phyloP scores from a whole-genome alignment of 2,888 invertebrate genomes.

The Eumerus sabulonum region DNA sequence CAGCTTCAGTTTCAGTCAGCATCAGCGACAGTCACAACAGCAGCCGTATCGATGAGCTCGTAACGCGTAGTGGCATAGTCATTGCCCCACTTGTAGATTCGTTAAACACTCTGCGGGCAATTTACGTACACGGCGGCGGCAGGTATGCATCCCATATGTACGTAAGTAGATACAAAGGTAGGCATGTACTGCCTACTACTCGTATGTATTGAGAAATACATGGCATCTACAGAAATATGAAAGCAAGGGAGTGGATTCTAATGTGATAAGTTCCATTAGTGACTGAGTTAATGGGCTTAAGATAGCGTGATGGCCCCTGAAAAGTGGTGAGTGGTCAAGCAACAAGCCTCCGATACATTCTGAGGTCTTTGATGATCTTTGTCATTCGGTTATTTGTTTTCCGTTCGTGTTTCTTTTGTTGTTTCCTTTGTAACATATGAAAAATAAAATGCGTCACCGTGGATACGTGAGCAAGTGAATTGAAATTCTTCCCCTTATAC shows the following conservation, averaged over 20 bases:
- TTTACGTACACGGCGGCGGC: conserved; percentile 5
- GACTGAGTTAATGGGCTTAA: conserved; percentile 77
- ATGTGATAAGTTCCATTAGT: conserved; percentile 79
- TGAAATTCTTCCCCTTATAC: conserved; percentile 21
- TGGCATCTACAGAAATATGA: conserved; percentile 44
- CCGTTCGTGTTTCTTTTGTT: conserved; percentile 9
- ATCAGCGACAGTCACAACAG: not conserved
- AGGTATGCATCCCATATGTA: not conserved
- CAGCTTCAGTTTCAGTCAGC: not conserved
- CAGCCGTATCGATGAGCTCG: not conserved
- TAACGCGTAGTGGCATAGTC: conserved; percentile 39
- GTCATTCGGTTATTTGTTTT: conserved; percentile 49
- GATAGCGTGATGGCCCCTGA: conserved; percentile 68
- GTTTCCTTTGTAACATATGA: conserved; percentile 51
- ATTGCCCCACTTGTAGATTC: conserved; percentile 54
- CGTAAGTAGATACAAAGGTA: no score
- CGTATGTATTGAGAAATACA: no score
- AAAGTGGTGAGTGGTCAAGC: conserved; percentile 62
- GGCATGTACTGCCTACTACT: no score
- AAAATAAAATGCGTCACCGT: conserved; percentile 58
- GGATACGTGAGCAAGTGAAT: conserved; percentile 14
- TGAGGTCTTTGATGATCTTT: conserved; percentile 44
- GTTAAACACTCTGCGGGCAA: conserved; percentile 49
- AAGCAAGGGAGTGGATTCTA: conserved; percentile 63
- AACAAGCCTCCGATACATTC: conserved; percentile 45